Conservation (phyloP, 2,113 vertebrate genomes). For the Phaetusa simplex region DNA sequence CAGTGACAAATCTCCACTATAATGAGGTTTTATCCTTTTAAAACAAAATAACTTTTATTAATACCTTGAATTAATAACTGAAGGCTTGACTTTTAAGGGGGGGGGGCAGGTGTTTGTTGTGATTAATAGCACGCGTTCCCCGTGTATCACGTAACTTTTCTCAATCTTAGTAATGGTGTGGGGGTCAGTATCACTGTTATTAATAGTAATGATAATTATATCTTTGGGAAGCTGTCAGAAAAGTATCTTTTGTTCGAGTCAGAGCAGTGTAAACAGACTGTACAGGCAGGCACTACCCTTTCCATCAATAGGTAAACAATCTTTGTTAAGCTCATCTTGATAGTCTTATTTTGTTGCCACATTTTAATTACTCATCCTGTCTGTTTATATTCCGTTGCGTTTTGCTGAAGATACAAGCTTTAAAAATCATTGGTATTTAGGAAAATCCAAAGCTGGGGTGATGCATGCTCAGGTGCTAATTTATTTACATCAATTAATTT, state of each 20-base stretch:
- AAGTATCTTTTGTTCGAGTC: slow-evolving; percentile 39
- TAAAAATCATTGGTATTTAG: slow-evolving; percentile 74
- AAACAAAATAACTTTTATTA: slow-evolving; percentile 29
- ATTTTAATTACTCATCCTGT: slow-evolving; percentile 72
- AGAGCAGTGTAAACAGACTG: slow-evolving; percentile 35
- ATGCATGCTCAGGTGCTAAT: slow-evolving; percentile 91
- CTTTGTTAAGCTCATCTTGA: slow-evolving; percentile 58
- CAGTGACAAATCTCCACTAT: background rate
- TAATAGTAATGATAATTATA: slow-evolving; percentile 39
- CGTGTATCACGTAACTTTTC: background rate
- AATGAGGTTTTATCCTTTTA: background rate
- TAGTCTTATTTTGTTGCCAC: slow-evolving; percentile 66
- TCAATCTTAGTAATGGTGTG: background rate
- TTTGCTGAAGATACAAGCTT: slow-evolving; percentile 68
- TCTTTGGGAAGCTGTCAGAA: slow-evolving; percentile 20
- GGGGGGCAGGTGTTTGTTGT: background rate
- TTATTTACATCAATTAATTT: slow-evolving; percentile 98
- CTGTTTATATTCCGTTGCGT: slow-evolving; percentile 61
- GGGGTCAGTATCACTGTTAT: slow-evolving; percentile 17
- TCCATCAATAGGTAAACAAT: slow-evolving; percentile 54
- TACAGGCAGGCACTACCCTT: slow-evolving; percentile 36
- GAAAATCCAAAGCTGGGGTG: slow-evolving; percentile 76
- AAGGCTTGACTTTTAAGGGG: background rate
- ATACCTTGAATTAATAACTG: slow-evolving; percentile 17
- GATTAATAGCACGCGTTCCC: background rate